Conservation (phyloP, 2,888 invertebrate genomes). For the Galeruca laticollis region DNA sequence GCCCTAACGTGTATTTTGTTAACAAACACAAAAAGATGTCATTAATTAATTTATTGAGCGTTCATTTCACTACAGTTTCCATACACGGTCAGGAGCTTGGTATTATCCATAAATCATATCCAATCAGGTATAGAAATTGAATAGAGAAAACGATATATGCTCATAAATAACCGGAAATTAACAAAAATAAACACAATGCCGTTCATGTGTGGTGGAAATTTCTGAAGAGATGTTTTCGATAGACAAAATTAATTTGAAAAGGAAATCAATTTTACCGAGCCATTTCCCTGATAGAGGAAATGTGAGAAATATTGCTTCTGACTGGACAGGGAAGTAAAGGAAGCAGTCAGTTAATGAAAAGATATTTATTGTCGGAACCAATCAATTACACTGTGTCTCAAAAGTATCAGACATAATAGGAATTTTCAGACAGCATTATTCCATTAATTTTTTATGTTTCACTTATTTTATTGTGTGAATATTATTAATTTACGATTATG, state of each 20-base stretch:
- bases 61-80: constrained; percentile 15
- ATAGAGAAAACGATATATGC: constrained; percentile 26
- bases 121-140: constrained; percentile 23
- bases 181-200: constrained; percentile 32
- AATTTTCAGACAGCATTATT: too few relatives aligned
- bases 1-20: constrained; percentile 22
- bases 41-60: constrained; percentile 32
- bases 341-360: not conserved
- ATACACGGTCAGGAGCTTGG: constrained; percentile 16
- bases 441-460: too few relatives aligned
- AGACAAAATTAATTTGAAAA: constrained; percentile 28
- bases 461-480: too few relatives aligned
- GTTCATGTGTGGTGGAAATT: constrained; percentile 18
- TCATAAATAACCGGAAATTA: constrained; percentile 31
- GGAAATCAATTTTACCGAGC: constrained; percentile 17
- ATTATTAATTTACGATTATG: too few relatives aligned
- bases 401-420: too few relatives aligned
- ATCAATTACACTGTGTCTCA: not conserved
- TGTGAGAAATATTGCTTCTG: constrained; percentile 1
- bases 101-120: constrained; percentile 26
- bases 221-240: constrained; percentile 21
- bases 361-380: not conserved
- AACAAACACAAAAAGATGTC: constrained; percentile 27
- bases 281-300: constrained; percentile 4
- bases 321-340: not conserved